Percentiles rank a stretch among this genome's conserved stretches.
phyloP scores from a whole-genome alignment of 2,888 invertebrate species.

The Entomobrya multifasciata region DNA sequence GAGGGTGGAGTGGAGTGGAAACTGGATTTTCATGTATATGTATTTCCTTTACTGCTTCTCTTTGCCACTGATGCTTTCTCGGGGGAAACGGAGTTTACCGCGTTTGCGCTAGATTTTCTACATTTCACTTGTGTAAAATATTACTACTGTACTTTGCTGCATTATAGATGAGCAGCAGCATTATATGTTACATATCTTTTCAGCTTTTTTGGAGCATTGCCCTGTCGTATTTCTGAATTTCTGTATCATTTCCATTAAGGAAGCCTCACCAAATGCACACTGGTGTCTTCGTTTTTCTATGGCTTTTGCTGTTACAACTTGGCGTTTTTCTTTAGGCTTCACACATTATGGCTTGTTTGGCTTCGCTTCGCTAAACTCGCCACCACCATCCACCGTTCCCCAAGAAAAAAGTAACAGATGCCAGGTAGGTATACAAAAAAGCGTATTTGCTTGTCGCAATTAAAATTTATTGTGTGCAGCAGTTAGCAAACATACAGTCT shows the following conservation, averaged over 20 bases:
- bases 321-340: not conserved
- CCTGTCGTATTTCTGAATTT: conserved; percentile 6
- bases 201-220: conserved; percentile 28
- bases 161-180: too few species aligned
- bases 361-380: conserved; percentile 48
- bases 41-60: not conserved
- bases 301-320: not conserved
- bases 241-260: not conserved
- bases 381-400: not conserved
- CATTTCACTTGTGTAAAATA: too few species aligned
- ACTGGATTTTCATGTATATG: not conserved
- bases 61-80: conserved; percentile 50
- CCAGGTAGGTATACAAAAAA: not conserved
- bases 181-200: too few species aligned
- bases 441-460: conserved; percentile 2
- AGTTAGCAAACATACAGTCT: not conserved
- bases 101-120: conserved; percentile 64
- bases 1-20: conserved; percentile 78
- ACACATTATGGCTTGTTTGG: conserved; percentile 25
- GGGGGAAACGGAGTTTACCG: conserved; percentile 67
- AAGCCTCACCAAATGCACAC: conserved; percentile 13
- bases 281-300: not conserved
- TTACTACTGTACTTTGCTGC: too few species aligned
- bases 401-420: conserved; percentile 23
- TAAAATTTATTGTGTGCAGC: conserved; percentile 47